These are phyloP conservation scores for Zaprionus camerounensis DNA, from an alignment of 1,140 invertebrate genomes.

Conservation along the genomic window DNA sequence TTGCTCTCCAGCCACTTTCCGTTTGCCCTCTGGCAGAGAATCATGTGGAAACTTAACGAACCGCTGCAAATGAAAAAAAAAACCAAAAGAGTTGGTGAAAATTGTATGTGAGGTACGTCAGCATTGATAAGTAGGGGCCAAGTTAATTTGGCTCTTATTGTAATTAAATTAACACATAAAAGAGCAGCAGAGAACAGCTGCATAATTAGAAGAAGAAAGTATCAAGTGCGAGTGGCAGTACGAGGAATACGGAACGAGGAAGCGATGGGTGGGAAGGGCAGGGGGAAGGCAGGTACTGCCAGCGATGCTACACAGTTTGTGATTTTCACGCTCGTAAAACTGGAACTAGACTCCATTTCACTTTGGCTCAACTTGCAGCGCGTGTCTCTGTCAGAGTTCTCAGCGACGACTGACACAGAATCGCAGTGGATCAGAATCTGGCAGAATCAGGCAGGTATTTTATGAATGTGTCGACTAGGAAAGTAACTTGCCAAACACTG, in stretches of 20 bases:
- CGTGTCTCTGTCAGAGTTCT: slow-evolving; percentile 34
- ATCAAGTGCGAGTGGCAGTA: slow-evolving; percentile 5
- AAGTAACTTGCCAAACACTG: slow-evolving; percentile 6
- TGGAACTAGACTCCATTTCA: slow-evolving; percentile 64
- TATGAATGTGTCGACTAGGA: slow-evolving; percentile 10
- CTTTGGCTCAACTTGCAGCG: slow-evolving; percentile 49
- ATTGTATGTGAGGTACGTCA: slow-evolving; percentile 8
- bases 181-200: slow-evolving; percentile 64
- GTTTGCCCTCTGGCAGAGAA: slow-evolving; percentile 15
- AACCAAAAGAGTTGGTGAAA: slow-evolving; percentile 39
- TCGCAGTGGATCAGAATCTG: slow-evolving; percentile 42
- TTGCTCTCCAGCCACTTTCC: neutral
- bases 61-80: slow-evolving; percentile 60
- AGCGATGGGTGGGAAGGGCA: neutral
- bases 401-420: slow-evolving; percentile 64
- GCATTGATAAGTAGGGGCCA: slow-evolving; percentile 65
- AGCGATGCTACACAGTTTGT: slow-evolving; percentile 55
- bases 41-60: slow-evolving; percentile 67
- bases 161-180: slow-evolving; percentile 79
- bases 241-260: neutral
- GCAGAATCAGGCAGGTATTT: slow-evolving; percentile 14
- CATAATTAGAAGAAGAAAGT: slow-evolving; percentile 80
- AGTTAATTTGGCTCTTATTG: slow-evolving; percentile 78
- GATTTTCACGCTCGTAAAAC: slow-evolving; percentile 62
- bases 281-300: neutral